Percentiles rank a stretch among this genome's conserved stretches.
Evolutionary conservation across 2,888 invertebrate genomes (phyloP).

Genomic region (Drepanosiphum platanoidis): DNA sequence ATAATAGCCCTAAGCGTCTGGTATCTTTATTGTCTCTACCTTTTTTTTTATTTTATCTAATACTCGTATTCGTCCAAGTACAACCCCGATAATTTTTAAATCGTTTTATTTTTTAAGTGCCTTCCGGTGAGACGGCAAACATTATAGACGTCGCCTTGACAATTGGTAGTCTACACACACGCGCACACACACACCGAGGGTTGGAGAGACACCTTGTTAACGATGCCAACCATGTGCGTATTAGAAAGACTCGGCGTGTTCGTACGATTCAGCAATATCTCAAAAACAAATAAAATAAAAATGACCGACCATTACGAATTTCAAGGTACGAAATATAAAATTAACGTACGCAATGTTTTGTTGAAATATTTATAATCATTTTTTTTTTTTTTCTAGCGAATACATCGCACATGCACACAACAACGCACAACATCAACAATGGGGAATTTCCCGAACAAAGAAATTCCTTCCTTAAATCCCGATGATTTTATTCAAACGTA

Average conservation of each 20-base stretch:
- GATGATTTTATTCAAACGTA: conserved; percentile 1
- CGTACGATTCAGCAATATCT: not conserved
- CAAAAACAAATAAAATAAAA: conserved; percentile 4
- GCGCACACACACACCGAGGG: not conserved
- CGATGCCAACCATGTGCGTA: conserved; percentile 41
- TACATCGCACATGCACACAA: not conserved
- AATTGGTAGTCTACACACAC: conserved; percentile 37
- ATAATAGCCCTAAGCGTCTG: not conserved
- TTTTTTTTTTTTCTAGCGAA: not conserved
- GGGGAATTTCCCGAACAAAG: conserved; percentile 18
- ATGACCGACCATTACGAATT: not conserved
- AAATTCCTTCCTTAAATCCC: conserved; percentile 14
- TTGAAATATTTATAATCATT: conserved; percentile 50
- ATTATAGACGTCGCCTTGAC: not conserved
- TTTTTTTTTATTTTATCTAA: not conserved
- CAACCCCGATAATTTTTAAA: not conserved
- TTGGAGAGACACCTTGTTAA: conserved; percentile 44
- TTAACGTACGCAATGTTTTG: conserved; percentile 40
- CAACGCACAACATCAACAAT: conserved; percentile 10
- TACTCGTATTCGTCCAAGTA: no score
- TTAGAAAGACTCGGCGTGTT: conserved; percentile 6
- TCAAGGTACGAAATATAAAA: conserved; percentile 10
- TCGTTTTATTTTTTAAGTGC: conserved; percentile 26
- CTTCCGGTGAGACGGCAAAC: conserved; percentile 15
- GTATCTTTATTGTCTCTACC: not conserved